phyloP scores from a whole-genome alignment of 2,797 vertebrate genomes.

The Sorex maritimensis region DNA sequence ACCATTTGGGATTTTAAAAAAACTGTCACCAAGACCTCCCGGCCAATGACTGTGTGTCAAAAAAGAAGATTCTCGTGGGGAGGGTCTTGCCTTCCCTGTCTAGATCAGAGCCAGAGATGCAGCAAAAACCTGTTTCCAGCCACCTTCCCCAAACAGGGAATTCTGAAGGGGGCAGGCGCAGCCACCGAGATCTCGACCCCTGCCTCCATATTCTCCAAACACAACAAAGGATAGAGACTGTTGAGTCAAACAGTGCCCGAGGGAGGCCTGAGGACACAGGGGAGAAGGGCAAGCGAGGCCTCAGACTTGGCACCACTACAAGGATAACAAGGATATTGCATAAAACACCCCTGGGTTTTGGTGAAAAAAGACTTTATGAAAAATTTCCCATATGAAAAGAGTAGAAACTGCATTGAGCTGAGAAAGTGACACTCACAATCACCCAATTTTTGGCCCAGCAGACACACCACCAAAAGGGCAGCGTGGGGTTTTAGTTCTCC shows the following conservation, averaged over 20 bases:
- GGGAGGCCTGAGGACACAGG: constrained; percentile 81
- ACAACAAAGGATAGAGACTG: constrained; percentile 73
- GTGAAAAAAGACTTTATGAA: constrained; percentile 86
- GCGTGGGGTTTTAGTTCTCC: constrained; percentile 85
- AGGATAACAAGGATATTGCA: constrained; percentile 84
- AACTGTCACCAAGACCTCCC: constrained; percentile 82
- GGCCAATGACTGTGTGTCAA: constrained; percentile 77
- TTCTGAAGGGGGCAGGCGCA: constrained; percentile 45
- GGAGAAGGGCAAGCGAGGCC: constrained; percentile 75
- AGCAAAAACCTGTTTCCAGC: constrained; percentile 67
- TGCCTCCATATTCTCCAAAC: constrained; percentile 63
- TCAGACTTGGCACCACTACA: constrained; percentile 81
- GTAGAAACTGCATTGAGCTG: constrained; percentile 90
- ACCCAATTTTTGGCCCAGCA: constrained; percentile 90
- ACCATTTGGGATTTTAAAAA: constrained; percentile 79
- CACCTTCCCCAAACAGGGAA: constrained; percentile 59
- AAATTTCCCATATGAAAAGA: constrained; percentile 87
- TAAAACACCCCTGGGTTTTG: constrained; percentile 87
- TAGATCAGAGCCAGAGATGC: constrained; percentile 44
- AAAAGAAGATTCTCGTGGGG: constrained; percentile 38
- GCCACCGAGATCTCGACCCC: constrained; percentile 38
- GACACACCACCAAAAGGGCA: constrained; percentile 88
- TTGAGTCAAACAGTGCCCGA: constrained; percentile 66
- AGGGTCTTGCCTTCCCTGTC: constrained; percentile 70
- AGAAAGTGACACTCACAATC: constrained; percentile 88